Evolutionary conservation across 1,140 invertebrate genomes (phyloP), one percentile per base, ranked within the genome.

Genomic region (Zaprionus nigranus): DNA sequence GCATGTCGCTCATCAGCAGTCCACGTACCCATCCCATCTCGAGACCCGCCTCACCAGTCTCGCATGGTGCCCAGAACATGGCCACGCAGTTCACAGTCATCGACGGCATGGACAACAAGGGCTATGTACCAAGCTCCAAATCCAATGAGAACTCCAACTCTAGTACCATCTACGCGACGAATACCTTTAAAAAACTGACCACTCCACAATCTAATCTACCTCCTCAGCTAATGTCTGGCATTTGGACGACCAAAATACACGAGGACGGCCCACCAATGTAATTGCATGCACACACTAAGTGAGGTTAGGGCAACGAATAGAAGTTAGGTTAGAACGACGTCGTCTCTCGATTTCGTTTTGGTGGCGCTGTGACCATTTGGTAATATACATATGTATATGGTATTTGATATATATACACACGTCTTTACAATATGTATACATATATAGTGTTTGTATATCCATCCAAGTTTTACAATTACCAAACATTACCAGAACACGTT

Each of bases 161-260:
- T 1, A 72, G 72, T 59, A 77, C 82, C 11, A 92, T 92, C 46
- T 77, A 78, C 43, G 60, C 80, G 43, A 86, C 64, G 54, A 91
- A 78, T 75, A 67, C 79, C 53, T 76, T 90, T 61, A 70, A 61
- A 56, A 92, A 92, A 78, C 59, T 92, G 68, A 79, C 82, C 65
- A 78, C 69, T 69, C 85, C 85, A 51, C 85, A 92, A 81, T 84
- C 90, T 36, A 92, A 92, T 92, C 81, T 92, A 86, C 92, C 92
- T 80, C 92, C 88, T 58, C 83, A 92, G 78, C 64, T 93, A 20
- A 88, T 91, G 85, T 83, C 92, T 60, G 92, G 92, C 70, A 82
- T 92, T 79, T 92, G 92, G 92, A 92, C 92, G 58, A 92, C 90
- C 43, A 92, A 92, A 43, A 72, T 75, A 58, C 75, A 79, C 51